Evolutionary conservation across 1,140 invertebrate genomes (phyloP).

Genomic region (Ephestia elutella): DNA sequence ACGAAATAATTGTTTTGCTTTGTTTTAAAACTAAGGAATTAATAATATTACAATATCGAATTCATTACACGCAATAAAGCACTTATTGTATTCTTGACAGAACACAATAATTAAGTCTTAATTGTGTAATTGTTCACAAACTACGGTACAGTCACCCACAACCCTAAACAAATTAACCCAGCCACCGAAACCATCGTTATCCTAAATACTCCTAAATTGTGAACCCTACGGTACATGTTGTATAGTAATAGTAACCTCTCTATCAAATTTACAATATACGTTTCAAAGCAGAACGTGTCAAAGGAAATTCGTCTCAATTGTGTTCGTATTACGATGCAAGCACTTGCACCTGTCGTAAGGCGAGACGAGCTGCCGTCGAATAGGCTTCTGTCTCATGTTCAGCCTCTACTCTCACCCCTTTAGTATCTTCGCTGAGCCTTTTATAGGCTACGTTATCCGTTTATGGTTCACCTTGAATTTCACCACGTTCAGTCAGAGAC

Average conservation of each 20-base stretch:
- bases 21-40: neutral
- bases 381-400: constrained; percentile 21
- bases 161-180: neutral
- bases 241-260: neutral
- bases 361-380: constrained; percentile 22
- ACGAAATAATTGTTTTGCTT: no score
- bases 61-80: neutral
- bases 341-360: constrained; percentile 14
- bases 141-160: neutral
- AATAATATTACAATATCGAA: neutral
- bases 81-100: neutral
- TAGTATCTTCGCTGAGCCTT: constrained; percentile 22
- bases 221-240: neutral
- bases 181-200: neutral
- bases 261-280: neutral
- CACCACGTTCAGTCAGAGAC: constrained; percentile 10
- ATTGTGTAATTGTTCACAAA: neutral
- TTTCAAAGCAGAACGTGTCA: neutral
- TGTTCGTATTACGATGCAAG: constrained; percentile 31
- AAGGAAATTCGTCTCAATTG: neutral
- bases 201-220: neutral
- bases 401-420: constrained; percentile 18
- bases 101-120: no score
- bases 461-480: constrained; percentile 32
- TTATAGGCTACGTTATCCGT: constrained; percentile 25